phyloP scores from a whole-genome alignment of 2,888 invertebrate species.

The Blera fallax region DNA sequence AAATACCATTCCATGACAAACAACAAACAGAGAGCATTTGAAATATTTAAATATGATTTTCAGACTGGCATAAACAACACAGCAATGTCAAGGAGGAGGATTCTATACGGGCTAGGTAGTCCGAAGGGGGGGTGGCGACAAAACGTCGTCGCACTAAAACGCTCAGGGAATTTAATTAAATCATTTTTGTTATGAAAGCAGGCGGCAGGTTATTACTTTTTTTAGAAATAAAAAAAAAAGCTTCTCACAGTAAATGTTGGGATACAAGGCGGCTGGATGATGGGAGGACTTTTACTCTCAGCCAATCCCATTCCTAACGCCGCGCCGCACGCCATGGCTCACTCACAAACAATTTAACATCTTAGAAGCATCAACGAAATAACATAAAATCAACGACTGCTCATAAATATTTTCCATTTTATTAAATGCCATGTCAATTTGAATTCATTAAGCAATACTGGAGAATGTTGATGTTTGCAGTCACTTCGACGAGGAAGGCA shows the following conservation, averaged over 20 bases:
- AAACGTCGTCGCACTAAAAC: conserved; percentile 28
- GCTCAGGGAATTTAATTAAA: conserved; percentile 69
- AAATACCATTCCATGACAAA: conserved; percentile 41
- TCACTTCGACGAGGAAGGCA: background rate
- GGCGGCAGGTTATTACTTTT: conserved; percentile 61
- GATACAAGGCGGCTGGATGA: background rate
- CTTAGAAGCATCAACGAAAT: conserved; percentile 47
- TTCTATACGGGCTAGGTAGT: background rate
- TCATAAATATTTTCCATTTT: conserved; percentile 66
- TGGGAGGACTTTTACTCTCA: background rate
- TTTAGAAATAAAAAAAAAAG: conserved; percentile 48
- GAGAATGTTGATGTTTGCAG: conserved; percentile 44
- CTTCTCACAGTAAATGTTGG: conserved; percentile 5
- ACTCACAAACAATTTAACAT: conserved; percentile 53
- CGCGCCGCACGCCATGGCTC: background rate
- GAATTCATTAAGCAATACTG: conserved; percentile 53
- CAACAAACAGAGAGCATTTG: conserved; percentile 58
- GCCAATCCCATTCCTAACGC: background rate
- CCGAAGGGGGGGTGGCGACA: background rate
- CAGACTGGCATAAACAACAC: conserved; percentile 51
- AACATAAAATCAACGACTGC: conserved; percentile 65
- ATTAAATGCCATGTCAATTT: conserved; percentile 64
- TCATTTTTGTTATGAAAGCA: conserved; percentile 65
- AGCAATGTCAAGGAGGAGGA: conserved; percentile 3
- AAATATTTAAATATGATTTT: conserved; percentile 68